Base-by-base conservation (phyloP, 1,140 invertebrate species). In the Papilio helenus region DNA sequence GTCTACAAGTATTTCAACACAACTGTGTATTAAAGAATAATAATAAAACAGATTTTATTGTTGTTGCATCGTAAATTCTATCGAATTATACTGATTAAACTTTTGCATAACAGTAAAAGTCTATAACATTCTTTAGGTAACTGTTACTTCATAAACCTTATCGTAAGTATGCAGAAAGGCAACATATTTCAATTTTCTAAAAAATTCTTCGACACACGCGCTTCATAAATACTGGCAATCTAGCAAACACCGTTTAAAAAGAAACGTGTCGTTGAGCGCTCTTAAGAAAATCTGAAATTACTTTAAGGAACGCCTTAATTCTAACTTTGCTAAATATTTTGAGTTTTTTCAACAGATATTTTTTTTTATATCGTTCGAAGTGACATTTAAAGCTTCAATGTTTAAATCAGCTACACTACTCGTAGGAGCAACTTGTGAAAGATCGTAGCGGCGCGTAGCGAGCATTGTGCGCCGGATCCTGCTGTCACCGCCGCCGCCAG, bases 381-480 rank as follows among this genome's bases (percentile, higher is more conserved):
- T 9, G 55, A 58, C 9, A 20, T 12, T 20, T 16, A 29, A 65
- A 26, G 3, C 23, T 29, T 26, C 12, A 26, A 29, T 2, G 14
- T 16, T 68, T 18, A 16, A 4, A 8, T 68, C 14, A 14, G 26
- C 26, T 16, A 29, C 14, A 23, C 7, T 55, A 51, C 4, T 10
- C 55, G 20, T 20, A 55, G 20, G 4, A 34, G 12, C 26, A 68
- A 29, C 26, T 3, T 68, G 26, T 68, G 12, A 68, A 29, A 68
- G 61, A 68, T 29, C 12, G 14, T 68, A 55, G 12, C 44, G 42
- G 20, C 20, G 3, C 79, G 79, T 61, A 58, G 65, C 34, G 68
- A 26, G 20, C 79, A 65, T 80, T 72, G 82, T 83, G 71, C 55
- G 77, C 78, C 80, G 44, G 79, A 79, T 79, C 77, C 82, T 80